Evolutionary conservation across 2,888 invertebrate genomes (phyloP).

Genomic region (Spialia ferax): DNA sequence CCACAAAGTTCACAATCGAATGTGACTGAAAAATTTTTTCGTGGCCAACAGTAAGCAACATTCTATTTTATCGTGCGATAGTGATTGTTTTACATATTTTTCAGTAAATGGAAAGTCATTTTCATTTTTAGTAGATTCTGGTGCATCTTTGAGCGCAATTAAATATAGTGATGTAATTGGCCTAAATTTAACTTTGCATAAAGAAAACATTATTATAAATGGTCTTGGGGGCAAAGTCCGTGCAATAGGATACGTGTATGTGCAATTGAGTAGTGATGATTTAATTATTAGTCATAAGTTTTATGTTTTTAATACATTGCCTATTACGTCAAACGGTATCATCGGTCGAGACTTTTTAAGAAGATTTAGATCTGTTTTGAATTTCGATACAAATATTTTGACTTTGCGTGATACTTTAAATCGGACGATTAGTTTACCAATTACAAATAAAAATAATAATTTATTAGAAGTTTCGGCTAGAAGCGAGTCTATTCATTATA

Average conservation of each 20-base stretch:
- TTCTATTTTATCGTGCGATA: constrained; percentile 4
- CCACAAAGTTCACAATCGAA: background rate
- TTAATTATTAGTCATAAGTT: background rate
- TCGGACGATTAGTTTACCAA: background rate
- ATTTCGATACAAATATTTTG: background rate
- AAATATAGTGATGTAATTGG: background rate
- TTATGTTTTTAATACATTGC: background rate
- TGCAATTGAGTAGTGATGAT: background rate
- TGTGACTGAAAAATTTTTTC: constrained; percentile 4
- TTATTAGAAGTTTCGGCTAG: background rate
- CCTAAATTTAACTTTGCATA: background rate
- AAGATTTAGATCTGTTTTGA: background rate
- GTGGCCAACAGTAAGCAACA: constrained; percentile 1
- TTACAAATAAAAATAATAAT: too few species aligned
- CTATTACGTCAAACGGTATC: background rate
- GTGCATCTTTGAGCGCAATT: background rate
- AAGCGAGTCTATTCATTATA: background rate
- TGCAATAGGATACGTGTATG: background rate
- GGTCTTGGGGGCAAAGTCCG: background rate
- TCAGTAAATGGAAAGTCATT: constrained; percentile 2
- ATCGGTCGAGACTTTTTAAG: background rate
- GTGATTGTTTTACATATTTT: constrained; percentile 2
- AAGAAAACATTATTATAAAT: background rate
- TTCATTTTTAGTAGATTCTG: background rate
- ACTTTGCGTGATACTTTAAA: background rate